Evolutionary conservation across 2,888 invertebrate genomes (phyloP), one percentile per base, ranked within the genome.

Genomic region (Sarcophaga subvicina): DNA sequence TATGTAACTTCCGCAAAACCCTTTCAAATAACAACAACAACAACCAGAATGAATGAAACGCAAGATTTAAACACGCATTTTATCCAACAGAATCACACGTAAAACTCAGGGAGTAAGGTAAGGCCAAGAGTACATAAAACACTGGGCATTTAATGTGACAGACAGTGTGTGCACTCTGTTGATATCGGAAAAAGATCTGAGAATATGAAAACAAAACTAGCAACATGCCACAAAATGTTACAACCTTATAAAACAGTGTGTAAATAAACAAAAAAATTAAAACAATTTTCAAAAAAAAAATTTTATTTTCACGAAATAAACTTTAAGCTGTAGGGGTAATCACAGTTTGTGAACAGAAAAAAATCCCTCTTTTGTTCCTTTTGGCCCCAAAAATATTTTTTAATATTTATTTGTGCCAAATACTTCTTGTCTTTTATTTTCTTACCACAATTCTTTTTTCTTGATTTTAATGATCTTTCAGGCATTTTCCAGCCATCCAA

Each of bases 1-100:
- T 54, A n/a, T 37, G 17, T 10, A 78, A 80, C 80, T 84, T 84
- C 76, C 84, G 70, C 70, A 80, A 83, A 76, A 72, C 59, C 62
- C 77, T 54, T 63, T 73, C 37, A 8, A 37, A 37, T 37, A 37
- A 37, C 37, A 37, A 37, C 37, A 76, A 71, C 25, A 22, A 11
- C 54, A n/a, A 20, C 12, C 66, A 69, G 11, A 72, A 54, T 37
- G 17, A 54, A 54, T 3, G 17, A 54, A 54, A 54, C 5, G 14
- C 54, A 54, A 54, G 54, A 54, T 14, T 17, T 12, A 4, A 54
- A 67, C 47, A 80, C 71, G 80, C 79, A 80, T 79, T 47, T 12
- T 25, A 70, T 73, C 66, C 25, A 0, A 62, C 20, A 37, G 60
- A 73, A 27, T 22, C 8, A 27, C 27, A 2, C 3, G 37, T 37